Base-by-base conservation (phyloP, 1,140 invertebrate species). In the Monochamus saltuarius region DNA sequence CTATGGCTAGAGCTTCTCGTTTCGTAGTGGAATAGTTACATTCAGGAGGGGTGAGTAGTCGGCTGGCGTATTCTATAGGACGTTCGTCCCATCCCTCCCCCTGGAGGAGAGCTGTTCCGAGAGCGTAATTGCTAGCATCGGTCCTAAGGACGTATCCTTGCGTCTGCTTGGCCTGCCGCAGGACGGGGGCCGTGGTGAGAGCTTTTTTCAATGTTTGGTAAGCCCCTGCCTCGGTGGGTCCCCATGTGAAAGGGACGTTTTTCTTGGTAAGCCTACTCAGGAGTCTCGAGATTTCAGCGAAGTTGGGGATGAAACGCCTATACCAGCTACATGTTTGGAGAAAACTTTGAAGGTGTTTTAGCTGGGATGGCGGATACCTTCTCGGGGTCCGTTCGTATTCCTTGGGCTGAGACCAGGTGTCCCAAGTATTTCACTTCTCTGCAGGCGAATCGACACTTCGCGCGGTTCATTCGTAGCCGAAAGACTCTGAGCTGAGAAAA, bases 21-120 rank as follows among this genome's bases (percentile, higher is more conserved):
- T 81, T 76, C 0, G 71, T 74, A 8, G 69, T 72, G 0, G 49
- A 59, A 38, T 77, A 81, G 37, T 78, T 76, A 29, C 36, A 54
- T 68, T 82, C 78, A 11, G 67, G 51, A 10, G 38, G 35, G 10
- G 40, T 40, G 2, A 81, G 51, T 4, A 61, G 54, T 14, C 77
- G 49, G 34, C 75, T 75, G 3, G 76, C 75, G 61, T 80, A 83
- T n/a, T 75, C 77, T 7, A 83, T 70, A 0, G 76, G 76, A 8
- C 65, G 22, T 6, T 29, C 22, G 2, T 2, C 6, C 2, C 6
- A 2, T 3, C 22, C 22, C 6, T 29, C 22, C 22, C 6, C 69
- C 74, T 77, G 73, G 0, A 72, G 10, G 16, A 77, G 56, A 38
- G 65, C 71, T n/a, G 72, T 73, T n/a, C 72, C 74, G 1, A 77